These are phyloP conservation scores for Phragmatobia fuliginosa DNA, from an alignment of 2,888 invertebrate species.

Conservation along the genomic window DNA sequence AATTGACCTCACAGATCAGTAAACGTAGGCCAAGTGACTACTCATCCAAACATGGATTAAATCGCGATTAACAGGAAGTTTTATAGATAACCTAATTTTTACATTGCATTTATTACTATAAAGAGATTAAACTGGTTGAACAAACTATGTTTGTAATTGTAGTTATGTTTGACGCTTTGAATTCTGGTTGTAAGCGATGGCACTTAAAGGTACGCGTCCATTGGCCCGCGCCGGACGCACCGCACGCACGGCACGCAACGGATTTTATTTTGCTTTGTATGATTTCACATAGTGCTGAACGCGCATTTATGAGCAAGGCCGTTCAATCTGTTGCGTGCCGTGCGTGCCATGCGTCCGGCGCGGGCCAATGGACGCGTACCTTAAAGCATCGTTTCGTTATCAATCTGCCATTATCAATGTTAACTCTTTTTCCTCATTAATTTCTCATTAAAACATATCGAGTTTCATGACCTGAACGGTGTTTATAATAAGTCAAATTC, in stretches of 20 bases:
- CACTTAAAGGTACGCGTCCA: too few species aligned
- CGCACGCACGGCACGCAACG: too few species aligned
- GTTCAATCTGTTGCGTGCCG: too few species aligned
- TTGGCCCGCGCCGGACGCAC: too few species aligned
- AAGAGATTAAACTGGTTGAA: not conserved
- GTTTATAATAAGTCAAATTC: conserved; percentile 56
- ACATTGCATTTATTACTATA: not conserved
- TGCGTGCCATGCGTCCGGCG: too few species aligned
- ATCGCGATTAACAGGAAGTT: conserved; percentile 39
- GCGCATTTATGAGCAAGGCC: too few species aligned
- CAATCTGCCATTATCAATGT: not conserved
- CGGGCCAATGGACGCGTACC: too few species aligned
- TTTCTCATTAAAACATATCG: conserved; percentile 16
- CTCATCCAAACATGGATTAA: conserved; percentile 32
- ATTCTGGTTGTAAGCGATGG: too few species aligned
- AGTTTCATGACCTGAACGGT: conserved; percentile 50
- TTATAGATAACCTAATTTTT: conserved; percentile 33
- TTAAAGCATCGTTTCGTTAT: too few species aligned
- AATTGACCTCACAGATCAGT: conserved; percentile 20
- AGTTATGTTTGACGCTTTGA: not conserved
- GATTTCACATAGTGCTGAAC: too few species aligned
- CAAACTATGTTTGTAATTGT: not conserved
- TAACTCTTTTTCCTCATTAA: not conserved
- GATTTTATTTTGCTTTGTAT: too few species aligned
- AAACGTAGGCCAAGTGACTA: conserved; percentile 17